These are phyloP conservation scores for Erpornis zantholeuca DNA, from an alignment of 2,113 vertebrate genomes.

Conservation along the genomic window DNA sequence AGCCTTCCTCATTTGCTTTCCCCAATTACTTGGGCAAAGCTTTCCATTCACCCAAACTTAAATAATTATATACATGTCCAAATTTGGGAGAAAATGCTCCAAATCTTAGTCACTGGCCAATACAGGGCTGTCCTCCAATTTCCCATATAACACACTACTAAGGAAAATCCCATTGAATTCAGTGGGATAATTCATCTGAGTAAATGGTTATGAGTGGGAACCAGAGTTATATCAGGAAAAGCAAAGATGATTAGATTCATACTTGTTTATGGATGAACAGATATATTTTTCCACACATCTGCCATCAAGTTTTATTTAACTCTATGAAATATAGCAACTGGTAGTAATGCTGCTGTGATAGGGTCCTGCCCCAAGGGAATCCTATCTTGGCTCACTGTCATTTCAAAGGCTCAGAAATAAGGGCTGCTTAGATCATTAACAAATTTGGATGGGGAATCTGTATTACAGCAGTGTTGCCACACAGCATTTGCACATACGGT, in stretches of 20 bases:
- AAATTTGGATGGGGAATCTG: constrained; percentile 1
- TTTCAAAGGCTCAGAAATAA: constrained; percentile 7
- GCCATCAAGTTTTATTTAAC: background rate
- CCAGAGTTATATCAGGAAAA: background rate
- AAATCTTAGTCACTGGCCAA: background rate
- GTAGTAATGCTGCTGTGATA: background rate
- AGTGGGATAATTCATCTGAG: background rate
- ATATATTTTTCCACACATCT: background rate
- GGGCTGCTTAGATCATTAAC: background rate
- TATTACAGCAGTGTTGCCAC: constrained; percentile 43
- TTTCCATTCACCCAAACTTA: background rate
- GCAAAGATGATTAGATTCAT: background rate
- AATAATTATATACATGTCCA: background rate
- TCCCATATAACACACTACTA: background rate
- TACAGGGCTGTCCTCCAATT: background rate
- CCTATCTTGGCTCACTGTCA: background rate
- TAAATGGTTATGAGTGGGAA: background rate
- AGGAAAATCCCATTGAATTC: background rate
- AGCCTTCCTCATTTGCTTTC: background rate
- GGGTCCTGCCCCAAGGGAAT: background rate
- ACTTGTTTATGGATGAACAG: background rate
- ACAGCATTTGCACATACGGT: constrained; percentile 24
- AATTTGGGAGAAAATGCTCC: background rate
- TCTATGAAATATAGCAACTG: background rate
- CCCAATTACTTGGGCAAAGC: background rate